Base-by-base conservation (phyloP, 2,888 invertebrate species). In the Drosophila sordidula region DNA sequence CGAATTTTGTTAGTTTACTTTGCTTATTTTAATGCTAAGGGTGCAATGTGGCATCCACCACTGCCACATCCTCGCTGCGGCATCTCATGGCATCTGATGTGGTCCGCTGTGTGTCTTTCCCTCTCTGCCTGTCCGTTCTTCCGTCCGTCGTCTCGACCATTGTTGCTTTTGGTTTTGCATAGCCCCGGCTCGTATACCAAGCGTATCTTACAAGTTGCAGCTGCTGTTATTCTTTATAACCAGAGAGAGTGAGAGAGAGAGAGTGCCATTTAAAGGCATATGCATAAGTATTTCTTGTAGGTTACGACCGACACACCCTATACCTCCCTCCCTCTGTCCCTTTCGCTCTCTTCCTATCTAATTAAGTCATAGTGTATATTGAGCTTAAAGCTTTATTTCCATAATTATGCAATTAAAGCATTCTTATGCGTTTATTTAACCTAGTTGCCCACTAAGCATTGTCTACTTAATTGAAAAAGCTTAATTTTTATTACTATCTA, bases 1-100 rank as follows among this genome's bases (percentile, higher is more conserved):
- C 88, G 84, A 88, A 85, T 88, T 84, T 80, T 83, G 87, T 86
- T 88, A 83, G 83, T 83, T 83, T 83, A 70, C 86, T 87, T 81
- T 83, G 79, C 83, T 83, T 87, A 83, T 85, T 83, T 83, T 87
- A 85, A 85, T 78, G 66, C 75, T 51, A 58, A 62, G 77, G 57
- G 65, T 72, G 73, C 71, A 29, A 5, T 29, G 29, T 29, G 29
- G 29, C 29, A 29, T 29, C 12, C 1, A 34, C 4, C 34, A 11
- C 34, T 34, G 34, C 34, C 34, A 34, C 34, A 34, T 34, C 32
- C 54, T 58, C 47, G 39, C 49, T 55, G 70, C 45, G 54, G 49
- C 61, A 52, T 61, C 70, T 6, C n/a, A 14, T 44, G 42, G 41
- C 51, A 42, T 44, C 50, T 51, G 63, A 49, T 64, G 65, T 45